Percentiles rank a stretch among this genome's conserved stretches.
phyloP scores from a whole-genome alignment of 2,113 vertebrate genomes.

The Agapornis roseicollis region DNA sequence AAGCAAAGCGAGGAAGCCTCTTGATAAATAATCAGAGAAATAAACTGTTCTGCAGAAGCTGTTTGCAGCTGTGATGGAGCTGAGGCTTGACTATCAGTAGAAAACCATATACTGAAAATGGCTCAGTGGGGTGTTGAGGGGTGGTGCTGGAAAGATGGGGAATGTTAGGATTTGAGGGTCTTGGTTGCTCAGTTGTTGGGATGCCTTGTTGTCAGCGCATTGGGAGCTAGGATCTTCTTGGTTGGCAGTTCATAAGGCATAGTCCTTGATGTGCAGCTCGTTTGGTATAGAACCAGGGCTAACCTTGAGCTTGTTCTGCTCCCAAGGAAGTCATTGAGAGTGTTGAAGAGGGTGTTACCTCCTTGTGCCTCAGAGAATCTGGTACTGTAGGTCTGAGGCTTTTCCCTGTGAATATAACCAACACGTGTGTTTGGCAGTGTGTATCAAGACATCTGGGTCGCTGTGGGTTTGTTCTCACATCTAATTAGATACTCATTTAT shows the following conservation, averaged over 20 bases:
- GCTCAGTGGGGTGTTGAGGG: neutral
- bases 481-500: neutral
- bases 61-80: neutral
- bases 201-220: accelerated
- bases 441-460: accelerated
- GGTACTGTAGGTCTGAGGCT: neutral
- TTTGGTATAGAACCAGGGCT: neutral
- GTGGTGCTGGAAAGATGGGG: neutral
- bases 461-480: neutral
- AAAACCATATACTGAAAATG: neutral
- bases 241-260: accelerated
- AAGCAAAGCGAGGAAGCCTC: constrained; percentile 6
- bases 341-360: neutral
- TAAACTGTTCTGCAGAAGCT: neutral
- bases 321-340: neutral
- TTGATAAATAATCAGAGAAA: constrained; percentile 16
- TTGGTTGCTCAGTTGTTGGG: neutral
- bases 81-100: neutral
- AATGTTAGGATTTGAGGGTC: neutral
- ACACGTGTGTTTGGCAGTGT: accelerated
- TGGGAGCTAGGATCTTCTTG: neutral
- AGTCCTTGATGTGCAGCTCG: neutral
- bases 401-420: accelerated
- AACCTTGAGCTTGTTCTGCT: neutral
- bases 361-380: neutral